Evolutionary conservation across 2,888 invertebrate species (phyloP), one percentile per base, ranked within the genome.

Genomic region (Vannuccia rotundouncinata): DNA sequence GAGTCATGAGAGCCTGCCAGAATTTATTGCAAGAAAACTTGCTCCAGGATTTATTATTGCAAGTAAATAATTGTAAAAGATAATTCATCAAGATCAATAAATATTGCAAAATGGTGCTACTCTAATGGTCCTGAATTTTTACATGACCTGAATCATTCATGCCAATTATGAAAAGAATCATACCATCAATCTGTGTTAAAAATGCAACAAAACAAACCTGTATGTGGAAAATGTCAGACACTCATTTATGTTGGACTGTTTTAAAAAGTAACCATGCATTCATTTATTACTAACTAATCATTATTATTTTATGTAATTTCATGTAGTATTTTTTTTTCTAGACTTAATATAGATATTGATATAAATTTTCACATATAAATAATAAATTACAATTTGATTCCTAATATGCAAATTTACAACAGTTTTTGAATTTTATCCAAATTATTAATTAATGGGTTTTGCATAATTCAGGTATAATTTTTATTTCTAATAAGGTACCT

Each of bases 201-300:
- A 66, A 66, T 66, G 22, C 2, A 2, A 66, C 10, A 66, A 66
- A 66, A 5, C 10, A 66, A 66, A 66, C 22, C 66, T 27, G 66
- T 66, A 66, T 66, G 66, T 66, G 66, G 22, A 66, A 66, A 66
- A 66, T 66, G 66, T 66, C 10, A 66, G 66, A 27, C 66, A 66
- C 13, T 66, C 66, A 27, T 66, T 66, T 66, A 2, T 66, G 66
- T 66, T n/a, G 66, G 25, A 66, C 66, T 66, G 66, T 22, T 66
- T n/a, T 27, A 22, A 66, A 66, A 5, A 13, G 45, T 45, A 45
- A 13, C 5, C 45, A 13, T 45, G 45, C 45, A 45, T 17, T 45
- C 45, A 45, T 5, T 45, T 45, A 45, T 45, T 17, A 45, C 45
- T 45, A 13, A 45, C 45, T 45, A 45, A 5, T 45, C 45, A 45